Evolutionary conservation across 2,888 invertebrate species (phyloP), one percentile per base, ranked within the genome.

Genomic region (Hydrotaea diabolus): DNA sequence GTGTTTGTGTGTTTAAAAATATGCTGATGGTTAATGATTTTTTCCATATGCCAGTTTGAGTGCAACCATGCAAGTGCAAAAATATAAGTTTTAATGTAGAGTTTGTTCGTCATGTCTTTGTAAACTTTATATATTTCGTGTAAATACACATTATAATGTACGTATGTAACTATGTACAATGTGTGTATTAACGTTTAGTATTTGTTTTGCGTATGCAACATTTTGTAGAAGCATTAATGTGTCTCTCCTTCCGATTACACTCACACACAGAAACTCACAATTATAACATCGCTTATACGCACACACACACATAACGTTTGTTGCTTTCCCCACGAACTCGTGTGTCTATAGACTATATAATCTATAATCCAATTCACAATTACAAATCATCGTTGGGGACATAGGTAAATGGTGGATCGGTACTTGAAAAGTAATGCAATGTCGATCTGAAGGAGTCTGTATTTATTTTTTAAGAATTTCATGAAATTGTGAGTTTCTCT

Each of bases 91-190:
- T 71, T 17, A 77, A 77, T 83, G 49, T 59, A 64, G 72, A 72
- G 49, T 81, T 78, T 76, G 49, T 81, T 78, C 76, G 64, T 81
- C 81, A 75, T 81, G 46, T 46, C 46, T 66, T 78, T 84, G 72
- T 31, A 66, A 79, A 76, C 76, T 53, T 78, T 62, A 62, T 43
- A 8, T 73, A 62, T 75, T 69, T 75, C 75, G 21, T 76, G 23
- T 23, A 31, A 36, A 36, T 36, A 36, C 2, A 36, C 36, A 66
- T 43, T 59, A 23, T 36, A 4, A 36, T 5, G 59, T 59, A n/a
- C 2, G 15, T 36, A 64, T 64, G 59, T 64, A 66, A 11, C 8
- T 31, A n/a, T 62, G 5, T 59, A 26, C 26, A n/a, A n/a, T 59
- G 15, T 62, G n/a, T 49, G 49, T 64, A 59, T 66, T 55, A 76